Evolutionary conservation across 2,113 vertebrate species (phyloP), one percentile per base, ranked within the genome.

Genomic region (Mobula hypostoma): DNA sequence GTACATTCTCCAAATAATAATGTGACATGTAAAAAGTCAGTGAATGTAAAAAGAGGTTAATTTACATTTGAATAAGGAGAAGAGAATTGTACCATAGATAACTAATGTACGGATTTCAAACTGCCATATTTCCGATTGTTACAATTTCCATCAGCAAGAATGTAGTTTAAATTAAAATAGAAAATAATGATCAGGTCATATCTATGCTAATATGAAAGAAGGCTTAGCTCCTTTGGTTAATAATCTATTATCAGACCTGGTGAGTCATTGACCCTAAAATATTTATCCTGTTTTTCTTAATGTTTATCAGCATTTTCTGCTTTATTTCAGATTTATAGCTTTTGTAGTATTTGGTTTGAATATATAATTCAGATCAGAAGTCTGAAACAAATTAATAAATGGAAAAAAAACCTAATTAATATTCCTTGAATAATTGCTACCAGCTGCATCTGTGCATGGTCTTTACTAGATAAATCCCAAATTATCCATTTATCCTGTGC

Each of bases 301-400:
- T 66, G 72, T 74, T 74, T 72, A 48, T 72, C 70, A 72, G 14
- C 70, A 72, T 72, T 72, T 72, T 74, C 19, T 24, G 72, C 2
- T 70, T 70, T 70, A 74, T 74, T 74, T 74, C 72, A 24, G 19
- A 74, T 74, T 74, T 74, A 74, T 74, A 74, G 19, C 72, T 74
- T 74, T 72, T 72, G 17, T 17, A 19, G 70, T 72, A 72, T 21
- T 68, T 68, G 9, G 48, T 48, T 87, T 87, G 83, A 87, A 87
- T 14, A 87, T 87, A 24, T n/a, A 24, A 19, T 12, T 87, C 27
- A n/a, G 14, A 88, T 66, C 58, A 88, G 27, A 12, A 63, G 85
- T 29, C 19, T 88, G 58, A 85, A 85, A 58, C 82, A 85, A 85
- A 85, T 85, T 21, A 88, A 61, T 88, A n/a, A 88, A 15, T 66